A percentile compares a stretch with the other conserved stretches of the same genome.
phyloP scores from a whole-genome alignment of 2,797 vertebrate genomes.

The Phaenicophaeus curvirostris region DNA sequence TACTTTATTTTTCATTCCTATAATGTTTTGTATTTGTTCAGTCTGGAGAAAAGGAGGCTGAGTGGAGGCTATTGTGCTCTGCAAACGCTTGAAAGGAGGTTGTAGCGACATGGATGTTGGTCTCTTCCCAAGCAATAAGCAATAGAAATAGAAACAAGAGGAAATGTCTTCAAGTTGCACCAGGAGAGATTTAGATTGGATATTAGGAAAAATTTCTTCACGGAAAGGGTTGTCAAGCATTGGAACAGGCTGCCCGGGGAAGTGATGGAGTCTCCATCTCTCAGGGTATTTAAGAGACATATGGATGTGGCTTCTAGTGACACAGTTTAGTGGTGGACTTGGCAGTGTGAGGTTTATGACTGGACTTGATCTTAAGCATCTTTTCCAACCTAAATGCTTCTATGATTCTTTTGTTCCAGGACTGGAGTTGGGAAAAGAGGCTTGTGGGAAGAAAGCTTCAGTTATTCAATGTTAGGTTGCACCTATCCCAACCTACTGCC shows the following conservation, averaged over 20 bases:
- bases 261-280: not conserved
- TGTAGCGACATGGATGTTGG: accelerated
- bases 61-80: not conserved
- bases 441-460: not conserved
- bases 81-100: not conserved
- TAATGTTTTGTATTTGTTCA: too few relatives aligned
- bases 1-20: too few relatives aligned
- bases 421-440: not conserved
- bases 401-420: not conserved
- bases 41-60: not conserved
- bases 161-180: not conserved
- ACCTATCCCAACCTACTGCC: not conserved
- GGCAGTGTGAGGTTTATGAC: not conserved
- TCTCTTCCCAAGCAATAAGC: not conserved
- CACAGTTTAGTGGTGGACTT: not conserved
- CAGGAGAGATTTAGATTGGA: not conserved
- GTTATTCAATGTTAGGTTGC: not conserved
- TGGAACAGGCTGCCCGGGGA: not conserved
- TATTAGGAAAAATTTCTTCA: not conserved
- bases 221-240: accelerated
- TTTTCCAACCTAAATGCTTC: not conserved
- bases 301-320: not conserved
- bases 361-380: not conserved
- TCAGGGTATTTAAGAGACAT: not conserved
- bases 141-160: not conserved